Conservation (phyloP, 2,113 vertebrate genomes). For the Hucho hucho region DNA sequence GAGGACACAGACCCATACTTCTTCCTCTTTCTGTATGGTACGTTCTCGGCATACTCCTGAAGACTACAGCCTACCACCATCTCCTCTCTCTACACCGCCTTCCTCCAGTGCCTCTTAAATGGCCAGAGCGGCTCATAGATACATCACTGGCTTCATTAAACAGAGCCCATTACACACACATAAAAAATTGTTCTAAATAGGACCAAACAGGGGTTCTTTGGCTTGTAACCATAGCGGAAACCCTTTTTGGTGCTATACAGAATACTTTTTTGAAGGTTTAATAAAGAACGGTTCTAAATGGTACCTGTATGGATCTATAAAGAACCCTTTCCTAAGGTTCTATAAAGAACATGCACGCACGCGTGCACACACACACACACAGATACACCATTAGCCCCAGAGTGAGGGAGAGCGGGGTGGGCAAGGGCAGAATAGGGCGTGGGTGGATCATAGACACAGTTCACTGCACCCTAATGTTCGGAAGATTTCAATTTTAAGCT, state of each 20-base stretch:
- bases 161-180: conserved; percentile 22
- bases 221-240: too few relatives aligned
- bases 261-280: too few relatives aligned
- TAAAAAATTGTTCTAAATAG: too few relatives aligned
- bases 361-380: too few relatives aligned
- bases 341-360: too few relatives aligned
- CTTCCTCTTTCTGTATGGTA: background rate
- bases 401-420: conserved; percentile 7
- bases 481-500: conserved; percentile 50
- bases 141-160: conserved; percentile 57
- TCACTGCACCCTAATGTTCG: conserved; percentile 56
- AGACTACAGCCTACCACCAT: background rate
- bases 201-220: too few relatives aligned
- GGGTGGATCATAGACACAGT: conserved; percentile 29
- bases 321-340: too few relatives aligned
- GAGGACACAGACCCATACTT: conserved; percentile 1
- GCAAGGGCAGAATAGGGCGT: conserved; percentile 14
- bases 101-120: conserved; percentile 60
- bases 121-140: conserved; percentile 51
- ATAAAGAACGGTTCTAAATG: too few relatives aligned
- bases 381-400: background rate
- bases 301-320: too few relatives aligned
- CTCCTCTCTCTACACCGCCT: conserved; percentile 15
- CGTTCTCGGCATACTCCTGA: too few relatives aligned
- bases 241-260: too few relatives aligned